Evolutionary conservation across 2,888 invertebrate genomes (phyloP).

Genomic region (Patella ulyssiponensis): DNA sequence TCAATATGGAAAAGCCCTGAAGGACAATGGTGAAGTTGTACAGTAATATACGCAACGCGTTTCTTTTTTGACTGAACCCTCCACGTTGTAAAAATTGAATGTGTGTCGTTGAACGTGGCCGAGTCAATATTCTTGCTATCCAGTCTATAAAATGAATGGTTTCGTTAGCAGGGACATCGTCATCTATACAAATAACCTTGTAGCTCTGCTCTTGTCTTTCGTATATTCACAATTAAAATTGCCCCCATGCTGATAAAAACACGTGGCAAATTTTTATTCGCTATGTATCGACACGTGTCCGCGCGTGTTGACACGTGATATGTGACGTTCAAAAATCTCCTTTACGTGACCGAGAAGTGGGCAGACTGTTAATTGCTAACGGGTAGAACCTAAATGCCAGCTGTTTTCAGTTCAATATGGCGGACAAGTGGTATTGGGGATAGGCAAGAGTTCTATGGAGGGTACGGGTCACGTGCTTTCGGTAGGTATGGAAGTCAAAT

Average conservation of each 20-base stretch:
- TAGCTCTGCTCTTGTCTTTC: not conserved
- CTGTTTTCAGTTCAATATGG: not conserved
- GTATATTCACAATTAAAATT: conserved; percentile 5
- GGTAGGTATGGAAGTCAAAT: conserved; percentile 1
- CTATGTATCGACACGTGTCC: conserved; percentile 1
- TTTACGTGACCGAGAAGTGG: conserved; percentile 13
- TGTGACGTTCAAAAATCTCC: conserved; percentile 4
- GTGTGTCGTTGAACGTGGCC: not conserved
- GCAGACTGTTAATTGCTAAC: conserved; percentile 12
- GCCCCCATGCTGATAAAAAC: conserved; percentile 7
- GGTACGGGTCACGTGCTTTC: conserved; percentile 7
- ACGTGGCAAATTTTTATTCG: not conserved
- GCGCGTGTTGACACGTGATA: conserved; percentile 1
- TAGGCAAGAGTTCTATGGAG: not conserved
- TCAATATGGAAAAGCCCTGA: not conserved
- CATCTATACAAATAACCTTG: not conserved
- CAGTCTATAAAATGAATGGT: conserved; percentile 7
- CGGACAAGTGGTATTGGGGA: not conserved
- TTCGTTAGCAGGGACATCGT: conserved; percentile 2
- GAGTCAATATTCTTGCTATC: not conserved
- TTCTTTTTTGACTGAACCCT: not conserved
- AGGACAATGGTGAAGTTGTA: not conserved
- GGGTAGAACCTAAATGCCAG: conserved; percentile 1
- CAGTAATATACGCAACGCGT: not conserved
- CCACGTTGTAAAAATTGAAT: not conserved